Conservation (phyloP, 37 sponge, comb jelly and placozoan genomes). For the Agelas oroides region DNA sequence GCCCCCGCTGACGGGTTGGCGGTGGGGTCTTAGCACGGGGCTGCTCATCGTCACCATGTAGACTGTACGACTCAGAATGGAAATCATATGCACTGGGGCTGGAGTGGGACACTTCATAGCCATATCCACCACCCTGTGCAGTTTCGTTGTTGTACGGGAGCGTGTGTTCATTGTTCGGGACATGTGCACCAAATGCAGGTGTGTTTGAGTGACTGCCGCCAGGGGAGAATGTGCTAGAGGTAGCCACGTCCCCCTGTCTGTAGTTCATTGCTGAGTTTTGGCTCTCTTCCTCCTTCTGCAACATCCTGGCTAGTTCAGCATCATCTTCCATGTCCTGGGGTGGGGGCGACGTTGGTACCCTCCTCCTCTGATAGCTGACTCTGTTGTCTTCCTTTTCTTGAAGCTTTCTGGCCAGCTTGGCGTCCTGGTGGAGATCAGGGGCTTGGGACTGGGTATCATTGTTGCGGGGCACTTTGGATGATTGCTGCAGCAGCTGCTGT, state of each 20-base stretch:
- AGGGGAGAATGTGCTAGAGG: no score
- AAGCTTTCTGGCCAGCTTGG: slow-evolving; percentile 9
- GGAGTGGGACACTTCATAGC: no score
- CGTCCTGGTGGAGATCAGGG: not conserved
- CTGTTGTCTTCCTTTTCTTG: not conserved
- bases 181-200: no score
- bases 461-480: not conserved
- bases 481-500: not conserved
- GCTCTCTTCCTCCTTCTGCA: slow-evolving; percentile 44
- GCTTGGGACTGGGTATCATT: not conserved
- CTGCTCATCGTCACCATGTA: not conserved
- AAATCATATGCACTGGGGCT: no score
- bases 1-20: not conserved
- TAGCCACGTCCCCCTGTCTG: no score
- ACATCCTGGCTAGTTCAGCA: slow-evolving; percentile 14
- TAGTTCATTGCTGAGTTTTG: not conserved
- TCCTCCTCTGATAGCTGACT: not conserved
- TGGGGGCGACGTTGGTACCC: not conserved
- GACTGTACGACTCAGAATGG: no score
- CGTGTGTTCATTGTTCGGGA: no score
- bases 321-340: not conserved
- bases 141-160: no score
- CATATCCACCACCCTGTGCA: no score
- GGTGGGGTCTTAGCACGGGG: slow-evolving; percentile 21
- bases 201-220: no score